Evolutionary conservation across 2,888 invertebrate genomes (phyloP).

Genomic region (Limnephilus rhombicus): DNA sequence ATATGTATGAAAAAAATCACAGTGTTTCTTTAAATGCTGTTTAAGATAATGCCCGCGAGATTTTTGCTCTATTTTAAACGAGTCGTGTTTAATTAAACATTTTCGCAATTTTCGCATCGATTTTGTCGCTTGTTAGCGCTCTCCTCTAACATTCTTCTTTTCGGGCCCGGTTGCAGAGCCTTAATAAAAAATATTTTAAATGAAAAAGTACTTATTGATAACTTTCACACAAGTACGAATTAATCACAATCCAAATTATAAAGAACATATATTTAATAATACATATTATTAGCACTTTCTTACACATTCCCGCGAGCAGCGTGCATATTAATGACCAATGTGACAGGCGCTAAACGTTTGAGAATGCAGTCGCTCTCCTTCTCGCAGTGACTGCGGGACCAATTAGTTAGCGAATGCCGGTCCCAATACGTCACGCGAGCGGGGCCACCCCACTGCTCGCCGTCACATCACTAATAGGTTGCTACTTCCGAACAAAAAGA

Average conservation of each 20-base stretch:
- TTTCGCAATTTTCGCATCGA: too few species aligned
- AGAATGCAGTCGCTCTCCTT: conserved; percentile 70
- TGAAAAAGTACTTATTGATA: too few species aligned
- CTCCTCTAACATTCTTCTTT: too few species aligned
- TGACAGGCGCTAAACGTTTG: conserved; percentile 67
- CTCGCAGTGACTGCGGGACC: conserved; percentile 69
- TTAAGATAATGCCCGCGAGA: too few species aligned
- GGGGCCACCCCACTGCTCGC: conserved; percentile 53
- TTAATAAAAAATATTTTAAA: not conserved
- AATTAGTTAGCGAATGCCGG: conserved; percentile 77
- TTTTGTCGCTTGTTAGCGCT: too few species aligned
- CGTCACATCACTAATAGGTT: conserved; percentile 55
- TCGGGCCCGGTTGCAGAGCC: too few species aligned
- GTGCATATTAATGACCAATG: conserved; percentile 64
- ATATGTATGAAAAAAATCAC: too few species aligned
- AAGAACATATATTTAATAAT: too few species aligned
- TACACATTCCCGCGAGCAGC: conserved; percentile 52
- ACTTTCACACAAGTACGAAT: not conserved
- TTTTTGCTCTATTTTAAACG: too few species aligned
- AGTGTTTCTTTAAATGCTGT: too few species aligned
- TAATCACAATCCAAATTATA: too few species aligned
- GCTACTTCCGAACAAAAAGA: conserved; percentile 51
- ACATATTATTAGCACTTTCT: not conserved
- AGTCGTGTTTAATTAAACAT: too few species aligned
- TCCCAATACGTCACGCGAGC: conserved; percentile 73